Base-by-base conservation (phyloP, 2,888 invertebrate species). In the Drosophila merina region DNA sequence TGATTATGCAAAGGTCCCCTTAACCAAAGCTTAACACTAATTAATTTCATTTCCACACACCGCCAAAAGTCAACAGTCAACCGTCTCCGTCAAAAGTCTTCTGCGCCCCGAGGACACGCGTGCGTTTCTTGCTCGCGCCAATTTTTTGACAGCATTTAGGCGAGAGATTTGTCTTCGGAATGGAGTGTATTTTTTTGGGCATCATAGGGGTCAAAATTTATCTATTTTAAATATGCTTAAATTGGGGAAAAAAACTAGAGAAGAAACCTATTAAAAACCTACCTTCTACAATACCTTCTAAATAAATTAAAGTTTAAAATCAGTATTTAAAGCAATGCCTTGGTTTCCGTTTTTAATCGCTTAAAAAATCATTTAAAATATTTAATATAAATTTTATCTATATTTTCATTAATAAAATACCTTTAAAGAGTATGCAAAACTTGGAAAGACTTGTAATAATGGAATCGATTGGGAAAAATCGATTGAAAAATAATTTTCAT, bases 1-100 rank as follows among this genome's bases (percentile, higher is more conserved):
- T 64, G 84, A 84, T 83, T 86, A 84, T 86, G 86, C 86, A 86
- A 82, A 86, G 85, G 78, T 84, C 86, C 69, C 44, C 36, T 36
- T 28, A 54, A 52, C 36, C 12, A 5, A 33, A 44, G 20, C 36
- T 45, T 52, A 44, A 45, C 45, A 33, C 55, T 25, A 62, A 70
- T 70, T 70, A 71, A 70, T 70, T 55, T 70, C 55, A 70, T 70
- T 55, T 70, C 55, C 62, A 33, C 62, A 33, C 20, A 28, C 9
- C 5, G 14, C n/a, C 44, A 9, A 58, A 57, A 52, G 26, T n/a
- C 36, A 68, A 58, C 48, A 47, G n/a, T 14, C 30, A 31, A 20
- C 2, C 14, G n/a, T 33, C 14, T 6, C 49, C 7, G 14, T 3
- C 14, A 48, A 31, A 14, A 42, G 33, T 42, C 42, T 36, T 51